A percentile compares a stretch with the other conserved stretches of the same genome.
phyloP scores from a whole-genome alignment of 2,797 vertebrate genomes.

The Sebastes matsubarae region DNA sequence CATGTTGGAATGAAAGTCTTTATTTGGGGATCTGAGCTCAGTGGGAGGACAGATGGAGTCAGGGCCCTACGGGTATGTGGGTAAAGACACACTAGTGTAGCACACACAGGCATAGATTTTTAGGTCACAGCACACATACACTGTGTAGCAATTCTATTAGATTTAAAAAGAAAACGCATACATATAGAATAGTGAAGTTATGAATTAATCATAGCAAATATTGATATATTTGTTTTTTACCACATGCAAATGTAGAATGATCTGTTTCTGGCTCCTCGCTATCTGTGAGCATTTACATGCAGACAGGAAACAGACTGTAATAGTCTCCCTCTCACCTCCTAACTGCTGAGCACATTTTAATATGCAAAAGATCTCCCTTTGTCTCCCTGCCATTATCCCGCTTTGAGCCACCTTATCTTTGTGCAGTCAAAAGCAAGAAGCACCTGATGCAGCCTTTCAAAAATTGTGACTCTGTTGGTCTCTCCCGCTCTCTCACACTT shows the following conservation, averaged over 20 bases:
- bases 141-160: background rate
- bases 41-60: constrained; percentile 72
- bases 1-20: constrained; percentile 61
- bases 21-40: constrained; percentile 61
- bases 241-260: background rate
- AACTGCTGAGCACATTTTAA: constrained; percentile 30
- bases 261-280: background rate
- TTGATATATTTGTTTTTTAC: background rate
- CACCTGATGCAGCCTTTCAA: constrained; percentile 40
- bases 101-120: constrained; percentile 52
- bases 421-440: constrained; percentile 33
- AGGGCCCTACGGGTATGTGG: constrained; percentile 60
- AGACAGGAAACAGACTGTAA: constrained; percentile 2
- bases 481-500: constrained; percentile 21
- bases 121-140: constrained; percentile 59
- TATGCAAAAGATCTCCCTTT: constrained; percentile 27
- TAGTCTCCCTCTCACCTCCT: background rate
- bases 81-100: constrained; percentile 47
- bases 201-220: background rate
- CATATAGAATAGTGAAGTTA: background rate
- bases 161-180: background rate
- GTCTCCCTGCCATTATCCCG: constrained; percentile 1
- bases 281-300: background rate
- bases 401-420: constrained; percentile 47
- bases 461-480: constrained; percentile 22